Conservation (phyloP, 2,888 invertebrate genomes). For the Epicampocera succincta region DNA sequence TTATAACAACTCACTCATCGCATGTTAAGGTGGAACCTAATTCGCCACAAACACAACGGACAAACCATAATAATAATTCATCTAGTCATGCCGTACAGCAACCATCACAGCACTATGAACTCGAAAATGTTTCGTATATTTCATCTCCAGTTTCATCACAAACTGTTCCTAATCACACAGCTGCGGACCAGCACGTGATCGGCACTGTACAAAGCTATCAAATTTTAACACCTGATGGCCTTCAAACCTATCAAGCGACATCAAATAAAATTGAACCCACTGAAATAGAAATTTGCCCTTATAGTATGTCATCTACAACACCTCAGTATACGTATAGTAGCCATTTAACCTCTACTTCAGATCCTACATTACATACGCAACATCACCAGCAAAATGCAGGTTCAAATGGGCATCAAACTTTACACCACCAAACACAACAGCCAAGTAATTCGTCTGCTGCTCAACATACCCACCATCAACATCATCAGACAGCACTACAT, state of each 20-base stretch:
- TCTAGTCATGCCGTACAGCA: constrained; percentile 64
- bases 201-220: constrained; percentile 81
- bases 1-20: constrained; percentile 65
- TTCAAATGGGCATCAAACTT: constrained; percentile 71
- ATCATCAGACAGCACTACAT: constrained; percentile 67
- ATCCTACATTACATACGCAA: constrained; percentile 69
- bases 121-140: constrained; percentile 79
- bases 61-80: constrained; percentile 59
- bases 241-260: constrained; percentile 78
- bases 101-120: constrained; percentile 77
- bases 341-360: constrained; percentile 70
- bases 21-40: constrained; percentile 65
- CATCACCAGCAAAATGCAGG: constrained; percentile 75
- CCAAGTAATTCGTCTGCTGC: constrained; percentile 24
- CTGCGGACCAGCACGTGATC: constrained; percentile 78
- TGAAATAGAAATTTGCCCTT: constrained; percentile 79
- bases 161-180: constrained; percentile 70
- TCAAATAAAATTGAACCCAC: constrained; percentile 72
- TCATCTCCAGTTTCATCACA: constrained; percentile 77
- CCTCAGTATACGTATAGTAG: constrained; percentile 78
- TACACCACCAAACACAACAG: constrained; percentile 69
- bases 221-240: constrained; percentile 79
- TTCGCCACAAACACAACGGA: constrained; percentile 63
- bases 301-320: constrained; percentile 73
- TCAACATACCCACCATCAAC: constrained; percentile 67